Base-by-base conservation (phyloP, 2,797 vertebrate genomes). In the Sebastes dallii region DNA sequence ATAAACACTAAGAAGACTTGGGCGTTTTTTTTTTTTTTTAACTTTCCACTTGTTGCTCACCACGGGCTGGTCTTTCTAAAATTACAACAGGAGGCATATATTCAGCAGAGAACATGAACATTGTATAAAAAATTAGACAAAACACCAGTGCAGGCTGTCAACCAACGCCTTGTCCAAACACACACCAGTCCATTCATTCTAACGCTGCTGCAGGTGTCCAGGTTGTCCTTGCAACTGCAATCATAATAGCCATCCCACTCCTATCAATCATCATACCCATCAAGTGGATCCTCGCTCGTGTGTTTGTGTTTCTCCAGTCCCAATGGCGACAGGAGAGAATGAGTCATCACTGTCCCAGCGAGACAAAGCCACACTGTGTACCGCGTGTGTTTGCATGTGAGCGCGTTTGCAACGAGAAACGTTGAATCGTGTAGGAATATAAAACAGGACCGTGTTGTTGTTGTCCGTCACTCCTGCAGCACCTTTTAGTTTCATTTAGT, bases 341-440 rank as follows among this genome's bases (percentile, higher is more conserved):
- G 92, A 94, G 75, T 93, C 92, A 94, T 91, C 85, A 22, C 66
- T 36, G 75, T 78, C 83, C 77, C 58, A 79, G 83, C 18, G 3
- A 66, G 64, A 86, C 86, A 80, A 88, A 87, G 72, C 77, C 66
- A 70, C 71, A 52, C 59, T 78, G 36, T 64, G 56, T 60, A 46
- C 29, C 30, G 52, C 46, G 29, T 77, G 84, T 68, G 69, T 81
- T 46, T 79, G 42, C 18, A 13, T 75, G 80, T 67, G 75, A 13
- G 65, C 25, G 74, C 75, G 76, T 82, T 55, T 67, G 68, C 29
- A 5, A 27, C 20, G 34, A 55, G 39, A 71, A 66, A 6, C 20
- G 16, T 24, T 56, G 27, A 75, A 42, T 60, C 64, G 58, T 77
- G 58, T 56, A 5, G 64, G 55, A 69, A 59, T 52, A 52, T 42